Conservation (phyloP, 2,113 vertebrate species). For the Gambusia affinis region DNA sequence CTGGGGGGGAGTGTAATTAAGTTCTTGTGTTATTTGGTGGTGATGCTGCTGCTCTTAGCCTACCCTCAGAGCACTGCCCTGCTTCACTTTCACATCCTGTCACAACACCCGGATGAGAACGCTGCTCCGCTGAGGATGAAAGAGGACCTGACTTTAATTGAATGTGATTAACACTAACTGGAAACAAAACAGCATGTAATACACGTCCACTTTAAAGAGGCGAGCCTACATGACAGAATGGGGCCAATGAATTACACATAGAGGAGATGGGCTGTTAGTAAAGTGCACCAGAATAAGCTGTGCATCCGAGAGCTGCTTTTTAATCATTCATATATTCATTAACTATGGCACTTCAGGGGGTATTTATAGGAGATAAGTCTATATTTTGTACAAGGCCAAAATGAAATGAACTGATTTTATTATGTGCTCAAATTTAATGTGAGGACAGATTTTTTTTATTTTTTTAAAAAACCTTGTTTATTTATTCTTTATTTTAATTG, state of each 20-base stretch:
- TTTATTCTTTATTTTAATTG: too few species aligned
- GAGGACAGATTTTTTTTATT: background rate
- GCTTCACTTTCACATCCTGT: constrained; percentile 42
- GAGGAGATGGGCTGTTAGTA: constrained; percentile 21
- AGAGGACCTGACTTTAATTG: constrained; percentile 65
- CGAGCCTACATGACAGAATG: constrained; percentile 64
- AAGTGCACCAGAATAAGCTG: constrained; percentile 21
- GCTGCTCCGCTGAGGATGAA: constrained; percentile 41
- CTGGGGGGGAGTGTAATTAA: constrained; percentile 34
- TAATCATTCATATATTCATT: constrained; percentile 29
- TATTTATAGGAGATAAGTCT: constrained; percentile 1
- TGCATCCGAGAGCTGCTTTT: constrained; percentile 15
- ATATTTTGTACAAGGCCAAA: background rate
- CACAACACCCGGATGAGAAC: constrained; percentile 17
- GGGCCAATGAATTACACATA: constrained; percentile 68
- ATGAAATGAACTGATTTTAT: background rate
- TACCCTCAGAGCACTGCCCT: constrained; percentile 4
- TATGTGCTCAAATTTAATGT: background rate
- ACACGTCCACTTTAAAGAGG: constrained; percentile 63
- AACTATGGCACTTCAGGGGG: constrained; percentile 14
- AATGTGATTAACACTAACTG: constrained; percentile 73
- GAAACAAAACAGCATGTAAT: constrained; percentile 72
- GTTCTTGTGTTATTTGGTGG: constrained; percentile 23
- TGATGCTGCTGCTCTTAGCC: constrained; percentile 13
- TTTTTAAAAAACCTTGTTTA: background rate